A percentile compares a stretch with the other conserved stretches of the same genome.
phyloP scores from a whole-genome alignment of 1,140 invertebrate genomes.

The Drosophila punjabiensis region DNA sequence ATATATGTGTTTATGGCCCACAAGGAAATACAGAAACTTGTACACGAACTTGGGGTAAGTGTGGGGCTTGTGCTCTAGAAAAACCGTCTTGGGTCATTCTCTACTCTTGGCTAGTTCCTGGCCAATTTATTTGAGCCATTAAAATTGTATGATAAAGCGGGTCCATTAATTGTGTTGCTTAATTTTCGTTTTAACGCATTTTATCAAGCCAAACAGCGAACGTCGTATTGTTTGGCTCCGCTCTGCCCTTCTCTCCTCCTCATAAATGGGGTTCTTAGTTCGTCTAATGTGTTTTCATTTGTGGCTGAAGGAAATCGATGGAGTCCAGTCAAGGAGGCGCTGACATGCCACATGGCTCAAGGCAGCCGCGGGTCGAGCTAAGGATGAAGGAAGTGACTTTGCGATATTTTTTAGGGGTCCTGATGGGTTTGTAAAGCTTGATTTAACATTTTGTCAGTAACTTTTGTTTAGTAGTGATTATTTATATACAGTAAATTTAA shows the following conservation, averaged over 20 bases:
- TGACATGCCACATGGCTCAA: conserved; percentile 28
- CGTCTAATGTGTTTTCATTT: conserved; percentile 72
- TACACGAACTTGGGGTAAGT: conserved; percentile 11
- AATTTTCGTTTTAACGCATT: conserved; percentile 83
- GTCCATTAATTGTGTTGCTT: conserved; percentile 82
- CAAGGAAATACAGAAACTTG: conserved; percentile 32
- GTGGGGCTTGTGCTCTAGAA: conserved; percentile 20
- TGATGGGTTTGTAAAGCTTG: background rate
- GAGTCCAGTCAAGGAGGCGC: conserved; percentile 39
- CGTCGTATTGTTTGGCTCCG: conserved; percentile 20
- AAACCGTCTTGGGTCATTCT: conserved; percentile 33
- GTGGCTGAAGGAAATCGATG: conserved; percentile 67
- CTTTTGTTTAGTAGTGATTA: background rate
- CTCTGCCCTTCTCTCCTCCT: background rate
- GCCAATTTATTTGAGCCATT: conserved; percentile 79
- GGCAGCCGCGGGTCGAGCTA: background rate
- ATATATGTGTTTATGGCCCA: conserved; percentile 21
- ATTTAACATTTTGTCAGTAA: background rate
- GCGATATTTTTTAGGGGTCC: background rate
- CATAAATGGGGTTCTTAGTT: conserved; percentile 52
- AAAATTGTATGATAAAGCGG: conserved; percentile 81
- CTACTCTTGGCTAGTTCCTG: conserved; percentile 47
- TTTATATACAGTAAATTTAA: background rate
- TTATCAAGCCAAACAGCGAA: conserved; percentile 67
- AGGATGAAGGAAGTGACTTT: background rate